Evolutionary conservation across 2,888 invertebrate species (phyloP), one percentile per base, ranked within the genome.

Genomic region (Leptopilina syphax): DNA sequence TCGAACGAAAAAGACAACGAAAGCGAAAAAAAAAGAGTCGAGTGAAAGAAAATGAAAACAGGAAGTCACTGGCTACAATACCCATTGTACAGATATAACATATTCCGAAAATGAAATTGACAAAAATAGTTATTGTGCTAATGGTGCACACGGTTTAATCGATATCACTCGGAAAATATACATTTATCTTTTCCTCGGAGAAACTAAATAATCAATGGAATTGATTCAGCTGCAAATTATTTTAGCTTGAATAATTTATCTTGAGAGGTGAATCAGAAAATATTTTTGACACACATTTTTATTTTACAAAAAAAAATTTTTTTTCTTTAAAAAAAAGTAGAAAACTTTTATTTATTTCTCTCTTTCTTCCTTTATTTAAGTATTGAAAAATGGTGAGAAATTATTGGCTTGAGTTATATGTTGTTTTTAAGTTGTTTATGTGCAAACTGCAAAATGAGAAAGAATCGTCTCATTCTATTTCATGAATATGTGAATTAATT

Each of bases 1-100:
- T 79, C 81, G 80, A 79, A 24, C 57, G 13, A 13, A 73, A 57
- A 73, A 8, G 73, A 34, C 73, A 73, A 57, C 57, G 54, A 73
- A 73, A 73, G 73, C 57, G 63, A 57, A 73, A 73, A 73, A n/a
- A 73, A 27, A 57, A 57, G n/a, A 13, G 27, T 54, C 34, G n/a
- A 24, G 27, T n/a, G 27, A 70, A 70, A 57, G n/a, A 70, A 70
- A 70, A 70, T 34, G 27, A 70, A 54, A 34, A 13, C 70, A 57
- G 54, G 54, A 70, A 54, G 70, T 70, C 54, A 8, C 54, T 54
- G 54, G 10, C 13, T 54, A 57, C 54, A 70, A 65, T 65, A 65
- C 65, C 41, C 41, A 34, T 65, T 65, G 41, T 34, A 34, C 65
- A 34, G 41, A 65, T 24, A 18, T 18, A 18, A 18, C 18, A 18